Evolutionary conservation across 2,888 invertebrate species (phyloP).

Genomic region (Vesta saturnalis): DNA sequence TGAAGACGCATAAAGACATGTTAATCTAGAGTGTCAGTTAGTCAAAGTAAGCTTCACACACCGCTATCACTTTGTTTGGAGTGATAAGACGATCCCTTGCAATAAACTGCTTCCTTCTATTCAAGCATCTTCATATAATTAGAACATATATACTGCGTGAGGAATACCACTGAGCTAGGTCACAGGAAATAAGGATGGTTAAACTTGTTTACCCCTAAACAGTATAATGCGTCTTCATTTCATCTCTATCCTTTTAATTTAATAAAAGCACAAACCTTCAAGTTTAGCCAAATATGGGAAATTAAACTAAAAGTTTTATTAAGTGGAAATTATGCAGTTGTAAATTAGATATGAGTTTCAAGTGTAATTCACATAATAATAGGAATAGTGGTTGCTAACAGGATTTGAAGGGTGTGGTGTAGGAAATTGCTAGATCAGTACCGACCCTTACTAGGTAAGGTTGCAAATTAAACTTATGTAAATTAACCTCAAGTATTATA

Average conservation of each 20-base stretch:
- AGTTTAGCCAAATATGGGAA: neutral
- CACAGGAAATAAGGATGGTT: neutral
- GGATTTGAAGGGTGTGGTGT: conserved; percentile 14
- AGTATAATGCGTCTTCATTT: neutral
- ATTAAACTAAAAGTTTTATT: neutral
- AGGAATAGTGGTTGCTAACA: conserved; percentile 10
- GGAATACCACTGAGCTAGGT: neutral
- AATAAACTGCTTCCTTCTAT: conserved; percentile 1
- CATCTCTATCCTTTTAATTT: neutral
- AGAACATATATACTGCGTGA: neutral
- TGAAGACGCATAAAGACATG: neutral
- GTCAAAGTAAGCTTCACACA: neutral
- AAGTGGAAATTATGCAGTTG: neutral
- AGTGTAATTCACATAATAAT: conserved; percentile 11
- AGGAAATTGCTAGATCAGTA: conserved; percentile 14
- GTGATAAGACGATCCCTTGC: neutral
- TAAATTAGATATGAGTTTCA: conserved; percentile 7
- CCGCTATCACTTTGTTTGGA: neutral
- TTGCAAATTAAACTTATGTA: conserved; percentile 14
- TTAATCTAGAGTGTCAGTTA: neutral
- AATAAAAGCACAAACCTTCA: neutral
- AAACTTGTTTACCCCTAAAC: neutral
- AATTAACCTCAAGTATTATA: conserved; percentile 9
- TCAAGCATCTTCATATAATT: neutral
- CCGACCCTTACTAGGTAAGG: conserved; percentile 1